Percentiles rank a stretch among this genome's conserved stretches.
Conservation (phyloP, 2,797 vertebrate genomes). For the Oophaga sylvatica region DNA sequence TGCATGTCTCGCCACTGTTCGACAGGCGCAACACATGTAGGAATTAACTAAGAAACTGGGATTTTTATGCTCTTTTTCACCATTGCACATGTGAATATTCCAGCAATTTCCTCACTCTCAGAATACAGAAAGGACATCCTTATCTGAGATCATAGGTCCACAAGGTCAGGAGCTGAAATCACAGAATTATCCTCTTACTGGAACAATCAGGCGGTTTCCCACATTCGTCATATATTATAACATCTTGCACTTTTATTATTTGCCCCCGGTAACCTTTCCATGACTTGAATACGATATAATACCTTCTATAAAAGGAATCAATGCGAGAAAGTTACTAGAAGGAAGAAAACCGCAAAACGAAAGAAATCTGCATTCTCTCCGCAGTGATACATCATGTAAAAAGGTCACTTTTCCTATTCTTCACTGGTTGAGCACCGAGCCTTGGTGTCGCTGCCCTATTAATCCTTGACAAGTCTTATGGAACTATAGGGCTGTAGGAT, state of each 20-base stretch:
- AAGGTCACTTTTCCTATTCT: slow-evolving; percentile 25
- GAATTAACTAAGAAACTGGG: too few relatives aligned
- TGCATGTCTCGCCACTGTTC: too few relatives aligned
- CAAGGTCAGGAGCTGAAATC: neutral
- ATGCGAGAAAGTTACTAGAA: slow-evolving; percentile 23
- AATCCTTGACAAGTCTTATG: neutral
- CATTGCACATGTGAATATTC: too few relatives aligned
- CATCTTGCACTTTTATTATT: neutral
- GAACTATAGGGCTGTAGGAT: neutral
- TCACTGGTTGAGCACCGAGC: neutral
- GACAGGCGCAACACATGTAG: too few relatives aligned
- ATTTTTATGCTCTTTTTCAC: too few relatives aligned
- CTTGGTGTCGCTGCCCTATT: neutral
- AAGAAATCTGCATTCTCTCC: slow-evolving; percentile 17
- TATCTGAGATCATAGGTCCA: neutral
- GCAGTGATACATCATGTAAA: slow-evolving; percentile 12
- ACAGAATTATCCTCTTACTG: neutral
- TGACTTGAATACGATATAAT: neutral
- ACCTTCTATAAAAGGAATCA: neutral
- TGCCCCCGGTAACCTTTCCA: neutral
- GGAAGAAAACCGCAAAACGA: neutral
- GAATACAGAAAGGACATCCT: neutral
- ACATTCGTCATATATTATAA: slow-evolving; percentile 6
- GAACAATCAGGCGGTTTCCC: neutral
- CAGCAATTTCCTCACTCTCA: neutral